A percentile compares a stretch with the other conserved stretches of the same genome.
Evolutionary conservation across 2,888 invertebrate species (phyloP).

Genomic region (Phyllotreta cruciferae): DNA sequence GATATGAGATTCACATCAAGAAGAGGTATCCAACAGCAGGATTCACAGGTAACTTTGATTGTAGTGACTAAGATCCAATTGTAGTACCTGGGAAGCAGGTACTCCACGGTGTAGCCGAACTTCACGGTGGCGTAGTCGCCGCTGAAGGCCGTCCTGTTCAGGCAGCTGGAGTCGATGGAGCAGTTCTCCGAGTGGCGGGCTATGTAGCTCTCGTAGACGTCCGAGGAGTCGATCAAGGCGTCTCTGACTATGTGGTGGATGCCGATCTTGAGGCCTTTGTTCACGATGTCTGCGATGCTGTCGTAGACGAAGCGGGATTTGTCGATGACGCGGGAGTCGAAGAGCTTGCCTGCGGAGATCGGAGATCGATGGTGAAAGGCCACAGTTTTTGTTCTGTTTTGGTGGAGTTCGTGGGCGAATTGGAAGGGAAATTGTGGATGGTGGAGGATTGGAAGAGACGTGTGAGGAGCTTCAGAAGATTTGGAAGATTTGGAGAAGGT

Average conservation of each 20-base stretch:
- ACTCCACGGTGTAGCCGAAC: slow-evolving; percentile 2
- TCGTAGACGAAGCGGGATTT: slow-evolving; percentile 1
- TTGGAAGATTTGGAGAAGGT: no score
- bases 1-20: no score
- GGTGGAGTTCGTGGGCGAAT: no score
- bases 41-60: no score
- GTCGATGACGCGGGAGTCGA: slow-evolving; percentile 13
- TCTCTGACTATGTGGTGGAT: neutral
- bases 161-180: neutral
- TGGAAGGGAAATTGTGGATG: no score
- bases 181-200: neutral
- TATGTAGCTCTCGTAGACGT: slow-evolving; percentile 12
- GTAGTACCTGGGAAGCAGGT: neutral
- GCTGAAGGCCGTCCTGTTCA: slow-evolving; percentile 18
- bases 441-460: no score
- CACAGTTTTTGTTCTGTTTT: no score
- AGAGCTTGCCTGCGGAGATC: slow-evolving; percentile 14
- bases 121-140: slow-evolving; percentile 6
- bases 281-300: slow-evolving; percentile 14
- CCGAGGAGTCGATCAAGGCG: neutral
- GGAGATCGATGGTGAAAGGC: no score
- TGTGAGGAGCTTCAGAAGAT: no score
- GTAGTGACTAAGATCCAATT: no score
- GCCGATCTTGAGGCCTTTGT: slow-evolving; percentile 9
- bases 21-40: no score